phyloP scores from a whole-genome alignment of 2,888 invertebrate species.

The Odontothrips loti region DNA sequence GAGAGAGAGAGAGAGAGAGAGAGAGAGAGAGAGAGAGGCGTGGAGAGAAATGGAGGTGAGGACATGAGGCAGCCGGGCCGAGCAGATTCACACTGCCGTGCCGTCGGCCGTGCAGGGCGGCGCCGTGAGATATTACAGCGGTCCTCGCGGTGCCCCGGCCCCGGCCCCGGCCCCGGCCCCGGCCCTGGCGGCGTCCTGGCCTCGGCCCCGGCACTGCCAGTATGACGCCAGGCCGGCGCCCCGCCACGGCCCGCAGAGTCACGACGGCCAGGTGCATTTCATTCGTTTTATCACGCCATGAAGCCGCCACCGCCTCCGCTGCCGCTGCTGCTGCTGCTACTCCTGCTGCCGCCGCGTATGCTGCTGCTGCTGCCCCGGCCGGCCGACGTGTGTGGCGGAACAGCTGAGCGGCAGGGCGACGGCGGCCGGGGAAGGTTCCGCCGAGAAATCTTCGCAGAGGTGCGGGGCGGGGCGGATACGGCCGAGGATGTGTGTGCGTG shows the following conservation, averaged over 20 bases:
- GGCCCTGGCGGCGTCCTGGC: too few species aligned
- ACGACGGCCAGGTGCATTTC: constrained; percentile 13
- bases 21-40: neutral
- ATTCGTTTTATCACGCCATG: neutral
- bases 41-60: neutral
- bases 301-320: neutral
- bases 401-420: neutral
- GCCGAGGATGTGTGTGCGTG: neutral
- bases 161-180: too few species aligned
- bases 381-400: neutral
- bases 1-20: too few species aligned
- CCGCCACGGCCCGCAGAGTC: neutral
- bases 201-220: too few species aligned
- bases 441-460: neutral
- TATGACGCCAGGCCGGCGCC: too few species aligned
- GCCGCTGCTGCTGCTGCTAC: neutral
- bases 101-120: neutral
- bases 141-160: neutral
- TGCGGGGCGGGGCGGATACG: neutral
- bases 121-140: neutral
- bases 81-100: constrained; percentile 10
- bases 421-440: too few species aligned
- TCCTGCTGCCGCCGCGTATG: neutral
- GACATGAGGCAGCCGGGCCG: neutral
- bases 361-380: neutral